phyloP scores from a whole-genome alignment of 2,113 vertebrate species.

The Diglossa brunneiventris region DNA sequence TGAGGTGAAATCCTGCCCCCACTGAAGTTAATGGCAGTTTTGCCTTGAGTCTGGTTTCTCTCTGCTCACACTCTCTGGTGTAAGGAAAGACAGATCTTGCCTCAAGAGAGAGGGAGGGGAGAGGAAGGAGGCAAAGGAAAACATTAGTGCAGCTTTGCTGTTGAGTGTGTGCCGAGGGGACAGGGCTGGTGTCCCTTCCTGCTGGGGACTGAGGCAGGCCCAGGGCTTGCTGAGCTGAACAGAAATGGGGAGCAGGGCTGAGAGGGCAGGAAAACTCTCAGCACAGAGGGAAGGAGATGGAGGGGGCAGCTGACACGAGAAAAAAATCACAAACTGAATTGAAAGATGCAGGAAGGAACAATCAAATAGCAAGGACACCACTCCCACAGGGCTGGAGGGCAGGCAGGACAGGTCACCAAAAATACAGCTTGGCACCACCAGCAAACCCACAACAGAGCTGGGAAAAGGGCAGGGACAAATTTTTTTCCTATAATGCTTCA shows the following conservation, averaged over 20 bases:
- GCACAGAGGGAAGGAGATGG: not conserved
- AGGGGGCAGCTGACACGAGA: not conserved
- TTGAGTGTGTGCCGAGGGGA: rapidly evolving
- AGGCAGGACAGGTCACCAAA: not conserved
- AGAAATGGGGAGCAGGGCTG: not conserved
- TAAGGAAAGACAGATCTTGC: slow-evolving; percentile 21
- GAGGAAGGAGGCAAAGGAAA: not conserved
- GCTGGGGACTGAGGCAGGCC: not conserved
- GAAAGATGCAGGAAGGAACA: not conserved
- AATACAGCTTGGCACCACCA: not conserved
- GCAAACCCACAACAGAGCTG: not conserved
- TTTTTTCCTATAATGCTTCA: rapidly evolving
- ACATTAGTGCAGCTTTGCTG: not conserved
- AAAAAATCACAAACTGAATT: not conserved
- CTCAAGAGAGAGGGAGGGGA: not conserved
- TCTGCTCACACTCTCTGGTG: slow-evolving; percentile 37
- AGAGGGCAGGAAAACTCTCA: not conserved
- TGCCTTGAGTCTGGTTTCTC: slow-evolving; percentile 53
- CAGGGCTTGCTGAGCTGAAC: not conserved
- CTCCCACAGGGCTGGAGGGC: not conserved
- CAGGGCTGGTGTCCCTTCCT: not conserved
- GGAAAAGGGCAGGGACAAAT: not conserved
- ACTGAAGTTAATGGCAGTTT: slow-evolving; percentile 41
- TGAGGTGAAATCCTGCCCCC: slow-evolving; percentile 54
- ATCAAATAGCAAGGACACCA: not conserved